phyloP scores from a whole-genome alignment of 2,888 invertebrate species.

The Philereme vetulata region DNA sequence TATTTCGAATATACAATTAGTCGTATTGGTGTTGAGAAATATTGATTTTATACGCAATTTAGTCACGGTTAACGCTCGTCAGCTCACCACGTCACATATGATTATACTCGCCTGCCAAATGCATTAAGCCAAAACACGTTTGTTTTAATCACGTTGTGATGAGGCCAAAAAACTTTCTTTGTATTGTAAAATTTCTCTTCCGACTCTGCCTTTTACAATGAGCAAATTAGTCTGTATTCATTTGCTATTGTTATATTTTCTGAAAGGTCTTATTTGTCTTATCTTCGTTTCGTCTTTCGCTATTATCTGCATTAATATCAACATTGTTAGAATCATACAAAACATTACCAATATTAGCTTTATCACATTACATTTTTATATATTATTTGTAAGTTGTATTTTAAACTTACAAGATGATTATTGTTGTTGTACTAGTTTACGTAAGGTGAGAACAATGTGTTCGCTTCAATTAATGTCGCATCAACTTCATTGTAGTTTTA shows the following conservation, averaged over 20 bases:
- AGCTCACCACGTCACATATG: slow-evolving; percentile 34
- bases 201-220: slow-evolving; percentile 62
- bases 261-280: slow-evolving; percentile 46
- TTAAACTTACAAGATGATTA: slow-evolving; percentile 15
- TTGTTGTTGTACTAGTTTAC: slow-evolving; percentile 26
- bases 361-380: slow-evolving; percentile 1
- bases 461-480: slow-evolving; percentile 33
- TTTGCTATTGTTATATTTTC: slow-evolving; percentile 58
- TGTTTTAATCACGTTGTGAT: slow-evolving; percentile 68
- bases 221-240: slow-evolving; percentile 62
- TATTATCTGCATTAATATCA: slow-evolving; percentile 36
- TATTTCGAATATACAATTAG: slow-evolving; percentile 10
- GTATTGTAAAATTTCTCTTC: slow-evolving; percentile 77
- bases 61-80: slow-evolving; percentile 27
- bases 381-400: not conserved
- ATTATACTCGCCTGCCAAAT: slow-evolving; percentile 47
- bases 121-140: slow-evolving; percentile 60
- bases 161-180: slow-evolving; percentile 74
- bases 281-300: slow-evolving; percentile 31
- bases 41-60: slow-evolving; percentile 20
- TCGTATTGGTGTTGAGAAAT: slow-evolving; percentile 14
- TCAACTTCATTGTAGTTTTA: slow-evolving; percentile 28
- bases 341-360: slow-evolving; percentile 10
- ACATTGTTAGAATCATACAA: slow-evolving; percentile 24
- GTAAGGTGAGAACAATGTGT: slow-evolving; percentile 33